Conservation (phyloP, 2,113 vertebrate species). For the Bothrops jararaca region DNA sequence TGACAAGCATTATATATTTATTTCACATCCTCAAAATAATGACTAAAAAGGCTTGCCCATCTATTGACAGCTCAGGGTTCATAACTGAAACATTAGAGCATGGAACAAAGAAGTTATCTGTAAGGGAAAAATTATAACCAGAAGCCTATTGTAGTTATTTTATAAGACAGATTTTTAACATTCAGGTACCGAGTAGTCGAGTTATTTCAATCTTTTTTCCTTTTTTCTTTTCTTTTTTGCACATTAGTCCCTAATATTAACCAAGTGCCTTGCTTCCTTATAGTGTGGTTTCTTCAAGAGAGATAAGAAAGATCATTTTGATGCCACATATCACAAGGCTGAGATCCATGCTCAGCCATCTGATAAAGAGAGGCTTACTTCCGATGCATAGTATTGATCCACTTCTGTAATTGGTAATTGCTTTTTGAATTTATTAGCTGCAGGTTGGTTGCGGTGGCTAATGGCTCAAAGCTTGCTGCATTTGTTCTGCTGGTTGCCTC, state of each 20-base stretch:
- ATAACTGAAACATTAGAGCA: background rate
- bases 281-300: constrained; percentile 99
- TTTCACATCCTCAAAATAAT: background rate
- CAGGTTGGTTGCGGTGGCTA: constrained; percentile 81
- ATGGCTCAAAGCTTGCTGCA: constrained; percentile 72
- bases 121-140: background rate
- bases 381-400: constrained; percentile 92
- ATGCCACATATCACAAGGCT: constrained; percentile 97
- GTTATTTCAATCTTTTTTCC: constrained; percentile 24
- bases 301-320: constrained; percentile 91
- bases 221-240: constrained; percentile 33
- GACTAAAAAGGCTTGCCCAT: background rate
- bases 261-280: constrained; percentile 85
- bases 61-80: background rate
- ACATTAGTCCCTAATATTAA: constrained; percentile 67
- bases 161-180: background rate
- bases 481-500: constrained; percentile 70
- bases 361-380: constrained; percentile 98
- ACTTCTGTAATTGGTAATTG: constrained; percentile 88
- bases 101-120: background rate
- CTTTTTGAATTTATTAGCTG: constrained; percentile 67
- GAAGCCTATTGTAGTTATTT: background rate
- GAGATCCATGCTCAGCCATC: constrained; percentile 98
- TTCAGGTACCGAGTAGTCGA: background rate
- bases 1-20: background rate